phyloP scores from a whole-genome alignment of 2,888 invertebrate genomes.

The Choreutis nemorana region DNA sequence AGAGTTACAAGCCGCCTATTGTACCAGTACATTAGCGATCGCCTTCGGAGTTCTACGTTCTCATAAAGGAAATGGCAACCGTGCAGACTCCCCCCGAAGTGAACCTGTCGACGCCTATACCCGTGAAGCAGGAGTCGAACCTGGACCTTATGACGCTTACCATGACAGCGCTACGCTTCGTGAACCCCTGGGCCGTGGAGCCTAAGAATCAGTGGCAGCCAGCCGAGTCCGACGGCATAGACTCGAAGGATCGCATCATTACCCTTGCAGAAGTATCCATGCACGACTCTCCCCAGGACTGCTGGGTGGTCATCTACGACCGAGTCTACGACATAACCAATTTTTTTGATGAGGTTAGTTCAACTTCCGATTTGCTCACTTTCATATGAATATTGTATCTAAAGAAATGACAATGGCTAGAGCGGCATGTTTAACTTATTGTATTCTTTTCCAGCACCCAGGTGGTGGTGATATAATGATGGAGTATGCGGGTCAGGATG shows the following conservation, averaged over 20 bases:
- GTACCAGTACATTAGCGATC: background rate
- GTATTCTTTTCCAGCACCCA: constrained; percentile 71
- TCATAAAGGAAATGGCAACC: constrained; percentile 34
- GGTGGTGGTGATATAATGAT: constrained; percentile 83
- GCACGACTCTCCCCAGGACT: constrained; percentile 77
- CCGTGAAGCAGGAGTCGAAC: constrained; percentile 33
- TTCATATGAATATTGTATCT: background rate
- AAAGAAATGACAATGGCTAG: background rate
- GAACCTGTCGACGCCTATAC: constrained; percentile 29
- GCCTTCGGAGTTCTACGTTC: background rate
- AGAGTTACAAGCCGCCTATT: constrained; percentile 26
- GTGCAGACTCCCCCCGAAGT: constrained; percentile 42
- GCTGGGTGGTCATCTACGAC: constrained; percentile 90
- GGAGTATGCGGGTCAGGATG: constrained; percentile 87
- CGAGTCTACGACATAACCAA: constrained; percentile 83
- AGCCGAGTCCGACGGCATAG: constrained; percentile 33
- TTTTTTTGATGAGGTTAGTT: constrained; percentile 73
- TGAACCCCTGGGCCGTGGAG: constrained; percentile 46
- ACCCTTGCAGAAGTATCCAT: constrained; percentile 78
- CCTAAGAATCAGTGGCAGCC: constrained; percentile 27
- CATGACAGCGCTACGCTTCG: constrained; percentile 55
- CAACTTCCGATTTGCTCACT: constrained; percentile 1
- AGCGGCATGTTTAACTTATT: background rate
- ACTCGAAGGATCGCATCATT: constrained; percentile 57
- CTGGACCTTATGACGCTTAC: constrained; percentile 50